Conservation (phyloP, 2,888 invertebrate species). For the Papilio protenor region DNA sequence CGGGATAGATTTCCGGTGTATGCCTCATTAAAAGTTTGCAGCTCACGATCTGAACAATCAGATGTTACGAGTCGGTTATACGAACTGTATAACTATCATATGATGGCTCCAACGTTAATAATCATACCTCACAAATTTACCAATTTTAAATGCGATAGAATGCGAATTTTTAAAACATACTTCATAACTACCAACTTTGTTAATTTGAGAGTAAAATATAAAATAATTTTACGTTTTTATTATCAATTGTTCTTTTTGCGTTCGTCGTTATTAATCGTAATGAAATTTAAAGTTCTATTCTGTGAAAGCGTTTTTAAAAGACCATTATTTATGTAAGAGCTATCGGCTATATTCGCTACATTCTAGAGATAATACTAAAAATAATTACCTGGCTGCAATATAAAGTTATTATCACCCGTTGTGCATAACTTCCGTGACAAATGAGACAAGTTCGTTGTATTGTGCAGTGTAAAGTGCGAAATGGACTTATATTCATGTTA, state of each 20-base stretch:
- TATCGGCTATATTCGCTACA: background rate
- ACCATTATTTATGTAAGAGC: background rate
- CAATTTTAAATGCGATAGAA: too few relatives aligned
- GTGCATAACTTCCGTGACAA: slow-evolving; percentile 71
- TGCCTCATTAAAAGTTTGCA: slow-evolving; percentile 66
- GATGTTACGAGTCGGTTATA: background rate
- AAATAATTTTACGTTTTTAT: too few relatives aligned
- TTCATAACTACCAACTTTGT: too few relatives aligned
- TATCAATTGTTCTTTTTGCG: too few relatives aligned
- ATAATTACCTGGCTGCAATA: slow-evolving; percentile 52
- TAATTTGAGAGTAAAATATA: too few relatives aligned
- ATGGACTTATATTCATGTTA: slow-evolving; percentile 50
- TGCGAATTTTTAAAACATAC: too few relatives aligned
- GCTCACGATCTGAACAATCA: slow-evolving; percentile 47
- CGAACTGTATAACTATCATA: background rate
- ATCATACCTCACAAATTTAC: too few relatives aligned
- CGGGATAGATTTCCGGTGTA: slow-evolving; percentile 55
- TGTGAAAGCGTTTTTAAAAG: background rate
- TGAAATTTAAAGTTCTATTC: too few relatives aligned
- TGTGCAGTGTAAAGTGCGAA: slow-evolving; percentile 62
- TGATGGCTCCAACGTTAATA: background rate
- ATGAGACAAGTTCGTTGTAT: slow-evolving; percentile 68
- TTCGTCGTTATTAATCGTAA: too few relatives aligned
- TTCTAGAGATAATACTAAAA: slow-evolving; percentile 23
- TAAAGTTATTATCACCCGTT: slow-evolving; percentile 74